These are phyloP conservation scores for Nymphalis urticae DNA, from an alignment of 2,888 invertebrate genomes.

Conservation along the genomic window DNA sequence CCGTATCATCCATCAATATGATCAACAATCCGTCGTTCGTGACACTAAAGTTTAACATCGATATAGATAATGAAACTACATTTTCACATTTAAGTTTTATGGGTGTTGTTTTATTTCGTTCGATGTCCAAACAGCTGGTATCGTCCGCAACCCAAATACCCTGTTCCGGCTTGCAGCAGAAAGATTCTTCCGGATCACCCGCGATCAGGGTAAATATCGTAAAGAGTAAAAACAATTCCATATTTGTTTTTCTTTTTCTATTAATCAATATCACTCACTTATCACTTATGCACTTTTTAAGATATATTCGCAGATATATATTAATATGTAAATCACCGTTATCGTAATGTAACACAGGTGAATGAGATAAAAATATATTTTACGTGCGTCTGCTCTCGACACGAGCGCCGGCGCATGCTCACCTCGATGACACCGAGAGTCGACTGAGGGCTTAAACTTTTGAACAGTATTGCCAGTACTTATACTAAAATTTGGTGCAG, in stretches of 20 bases:
- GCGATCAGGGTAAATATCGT: constrained; percentile 12
- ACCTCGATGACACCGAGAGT: not conserved
- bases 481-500: no score
- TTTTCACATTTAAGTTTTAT: constrained; percentile 26
- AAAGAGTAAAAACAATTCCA: constrained; percentile 24
- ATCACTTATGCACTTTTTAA: not conserved
- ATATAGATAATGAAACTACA: not conserved
- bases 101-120: constrained; percentile 18
- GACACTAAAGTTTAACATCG: constrained; percentile 20
- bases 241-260: not conserved
- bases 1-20: not conserved
- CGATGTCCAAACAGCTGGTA: constrained; percentile 23
- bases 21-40: constrained; percentile 26
- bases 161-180: constrained; percentile 33
- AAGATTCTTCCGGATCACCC: constrained; percentile 24
- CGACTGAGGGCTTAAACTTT: not conserved
- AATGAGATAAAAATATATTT: constrained; percentile 2
- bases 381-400: constrained; percentile 9
- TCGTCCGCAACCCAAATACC: constrained; percentile 19
- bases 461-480: not conserved
- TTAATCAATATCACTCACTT: not conserved
- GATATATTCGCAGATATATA: not conserved
- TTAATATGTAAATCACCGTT: not conserved
- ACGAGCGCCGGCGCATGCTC: constrained; percentile 5
- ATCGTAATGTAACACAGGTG: constrained; percentile 4